These are phyloP conservation scores for Lepidotrigona ventralis DNA, from an alignment of 1,140 invertebrate species.

Conservation along the genomic window DNA sequence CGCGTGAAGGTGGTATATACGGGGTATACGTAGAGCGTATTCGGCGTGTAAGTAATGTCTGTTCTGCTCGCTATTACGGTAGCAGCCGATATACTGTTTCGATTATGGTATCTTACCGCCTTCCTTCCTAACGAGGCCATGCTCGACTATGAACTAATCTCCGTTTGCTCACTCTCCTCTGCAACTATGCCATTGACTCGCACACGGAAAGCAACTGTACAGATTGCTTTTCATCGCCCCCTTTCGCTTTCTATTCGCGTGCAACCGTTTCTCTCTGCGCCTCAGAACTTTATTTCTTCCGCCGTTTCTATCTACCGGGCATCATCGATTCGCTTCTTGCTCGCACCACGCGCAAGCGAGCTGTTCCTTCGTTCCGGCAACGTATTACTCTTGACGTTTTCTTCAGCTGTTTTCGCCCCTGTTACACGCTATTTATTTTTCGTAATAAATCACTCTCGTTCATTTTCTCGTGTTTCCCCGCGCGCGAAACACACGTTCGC, in stretches of 20 bases:
- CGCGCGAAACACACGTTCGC: background rate
- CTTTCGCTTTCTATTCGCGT: conserved; percentile 65
- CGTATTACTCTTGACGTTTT: background rate
- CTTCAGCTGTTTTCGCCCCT: background rate
- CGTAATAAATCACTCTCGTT: conserved; percentile 31
- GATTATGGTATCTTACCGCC: conserved; percentile 48
- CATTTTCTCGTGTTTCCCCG: conserved; percentile 11
- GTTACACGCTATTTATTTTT: conserved; percentile 24
- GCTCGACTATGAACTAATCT: conserved; percentile 43
- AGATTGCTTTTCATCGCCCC: conserved; percentile 61
- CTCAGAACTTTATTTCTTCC: conserved; percentile 33
- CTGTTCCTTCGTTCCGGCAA: background rate
- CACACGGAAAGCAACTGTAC: conserved; percentile 51
- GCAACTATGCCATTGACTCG: conserved; percentile 59
- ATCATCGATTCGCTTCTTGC: conserved; percentile 8
- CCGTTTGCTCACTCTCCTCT: background rate
- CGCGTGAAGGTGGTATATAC: background rate
- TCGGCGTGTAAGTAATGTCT: background rate
- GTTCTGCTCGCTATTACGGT: background rate
- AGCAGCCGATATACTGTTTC: conserved; percentile 24
- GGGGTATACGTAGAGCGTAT: background rate
- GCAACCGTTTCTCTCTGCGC: conserved; percentile 22
- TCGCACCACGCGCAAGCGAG: background rate
- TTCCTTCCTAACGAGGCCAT: conserved; percentile 50
- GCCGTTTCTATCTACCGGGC: conserved; percentile 9